Evolutionary conservation across 92 coral and sea anemone genomes (phyloP).

Genomic region (Paramuricea clavata): DNA sequence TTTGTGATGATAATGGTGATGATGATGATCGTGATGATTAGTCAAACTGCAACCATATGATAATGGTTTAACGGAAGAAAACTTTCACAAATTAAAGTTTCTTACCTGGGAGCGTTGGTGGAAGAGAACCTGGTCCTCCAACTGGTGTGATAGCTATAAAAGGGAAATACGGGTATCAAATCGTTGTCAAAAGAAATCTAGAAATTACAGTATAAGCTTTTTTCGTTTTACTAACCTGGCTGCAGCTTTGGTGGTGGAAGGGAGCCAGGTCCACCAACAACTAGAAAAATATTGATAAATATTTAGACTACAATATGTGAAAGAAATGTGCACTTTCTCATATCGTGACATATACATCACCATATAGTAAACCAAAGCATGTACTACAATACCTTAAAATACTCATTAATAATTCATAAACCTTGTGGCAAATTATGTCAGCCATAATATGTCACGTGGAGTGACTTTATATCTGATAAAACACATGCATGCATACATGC

Average conservation of each 20-base stretch:
- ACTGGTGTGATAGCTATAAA: background rate
- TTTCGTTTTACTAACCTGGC: background rate
- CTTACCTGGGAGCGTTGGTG: background rate
- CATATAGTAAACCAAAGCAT: no score
- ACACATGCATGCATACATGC: no score
- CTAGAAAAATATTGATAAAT: background rate
- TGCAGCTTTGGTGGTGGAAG: background rate
- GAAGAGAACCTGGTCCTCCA: conserved; percentile 13
- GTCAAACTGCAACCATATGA: no score
- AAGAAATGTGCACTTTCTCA: background rate
- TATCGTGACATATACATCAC: background rate
- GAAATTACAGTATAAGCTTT: background rate
- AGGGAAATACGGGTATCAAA: background rate
- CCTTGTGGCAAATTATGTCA: no score
- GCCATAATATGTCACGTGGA: no score
- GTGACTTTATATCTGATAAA: no score
- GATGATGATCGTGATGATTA: no score
- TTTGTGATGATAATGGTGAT: no score
- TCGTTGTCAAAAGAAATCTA: background rate
- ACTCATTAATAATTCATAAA: no score
- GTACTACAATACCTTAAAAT: no score
- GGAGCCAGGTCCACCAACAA: background rate
- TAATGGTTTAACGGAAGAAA: no score
- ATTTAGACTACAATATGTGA: no score
- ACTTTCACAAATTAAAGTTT: background rate